Evolutionary conservation across 1,140 invertebrate genomes (phyloP), one percentile per base, ranked within the genome.

Genomic region (Chironomus striatipennis): DNA sequence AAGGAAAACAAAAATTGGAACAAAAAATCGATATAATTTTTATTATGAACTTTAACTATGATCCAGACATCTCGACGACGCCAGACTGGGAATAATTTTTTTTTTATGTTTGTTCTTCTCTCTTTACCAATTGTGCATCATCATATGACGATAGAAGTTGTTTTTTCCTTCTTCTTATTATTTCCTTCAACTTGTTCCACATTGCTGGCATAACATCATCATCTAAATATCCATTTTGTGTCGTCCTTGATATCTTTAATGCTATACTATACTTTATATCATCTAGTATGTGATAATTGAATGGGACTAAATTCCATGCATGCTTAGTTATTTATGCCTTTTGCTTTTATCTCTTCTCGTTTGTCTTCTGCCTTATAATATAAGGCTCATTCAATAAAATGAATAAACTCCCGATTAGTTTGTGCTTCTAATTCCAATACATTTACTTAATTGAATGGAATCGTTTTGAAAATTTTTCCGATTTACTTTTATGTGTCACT

Each of bases 221-320:
- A 34, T 34, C 24, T 34, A 34, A 34, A 34, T 34, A 34, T 34
- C 24, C 24, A 34, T 34, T 34, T 34, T 10, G 12, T 57, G 12
- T n/a, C n/a, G 47, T 57, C 47, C 47, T 57, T 57, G 47, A n/a
- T 57, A 57, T 57, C 47, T 57, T 57, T 57, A 47, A 47, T 47
- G 43, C 43, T 47, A 15, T 47, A 15, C 43, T 47, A 12, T 15
- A 57, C 47, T n/a, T 57, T n/a, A 57, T 34, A 34, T 34, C 24
- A 2, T n/a, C n/a, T n/a, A n/a, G n/a, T n/a, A n/a, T 1, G 24
- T 34, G 24, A 34, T 34, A 34, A 34, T 34, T 34, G 24, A 34
- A 34, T 34, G 24, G 24, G 24, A 34, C 24, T 34, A 34, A 34
- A 34, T 34, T 34, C 24, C 24, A 34, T 34, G 24, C 24, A 34